Evolutionary conservation across 2,888 invertebrate genomes (phyloP).

Genomic region (Cepaea hortensis): DNA sequence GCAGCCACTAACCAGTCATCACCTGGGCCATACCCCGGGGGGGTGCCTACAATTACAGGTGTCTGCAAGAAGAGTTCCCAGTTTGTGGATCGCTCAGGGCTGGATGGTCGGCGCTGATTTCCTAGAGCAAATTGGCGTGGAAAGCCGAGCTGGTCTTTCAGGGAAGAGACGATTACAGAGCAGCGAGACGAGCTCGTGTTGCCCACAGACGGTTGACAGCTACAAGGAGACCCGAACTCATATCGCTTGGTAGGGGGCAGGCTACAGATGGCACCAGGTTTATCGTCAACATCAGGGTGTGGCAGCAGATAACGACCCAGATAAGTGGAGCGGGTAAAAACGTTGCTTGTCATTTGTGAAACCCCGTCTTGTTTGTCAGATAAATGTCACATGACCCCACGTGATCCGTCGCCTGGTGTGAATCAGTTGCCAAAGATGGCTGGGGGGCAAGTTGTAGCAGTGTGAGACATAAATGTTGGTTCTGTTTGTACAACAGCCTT

Average conservation of each 20-base stretch:
- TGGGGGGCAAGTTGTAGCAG: background rate
- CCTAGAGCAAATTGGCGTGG: slow-evolving; percentile 34
- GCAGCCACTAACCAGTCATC: background rate
- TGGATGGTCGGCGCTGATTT: slow-evolving; percentile 1
- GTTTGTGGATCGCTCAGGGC: slow-evolving; percentile 6
- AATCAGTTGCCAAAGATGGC: background rate
- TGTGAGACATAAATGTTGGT: too few species aligned
- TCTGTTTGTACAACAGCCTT: background rate
- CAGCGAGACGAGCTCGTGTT: slow-evolving; percentile 21
- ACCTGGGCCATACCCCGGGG: background rate
- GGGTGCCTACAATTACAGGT: background rate
- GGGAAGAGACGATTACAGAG: slow-evolving; percentile 36
- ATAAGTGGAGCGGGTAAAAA: background rate
- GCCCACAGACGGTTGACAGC: slow-evolving; percentile 2
- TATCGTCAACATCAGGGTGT: slow-evolving; percentile 21
- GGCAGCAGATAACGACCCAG: slow-evolving; percentile 1
- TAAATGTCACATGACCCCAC: slow-evolving; percentile 8
- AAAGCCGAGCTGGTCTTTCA: slow-evolving; percentile 12
- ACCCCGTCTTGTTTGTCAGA: background rate
- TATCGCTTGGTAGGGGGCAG: slow-evolving; percentile 5
- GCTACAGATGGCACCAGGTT: slow-evolving; percentile 20
- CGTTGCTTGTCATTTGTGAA: background rate
- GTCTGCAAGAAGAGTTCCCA: background rate
- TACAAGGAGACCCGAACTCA: slow-evolving; percentile 15
- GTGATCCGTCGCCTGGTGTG: background rate